Conservation (phyloP, 2,797 vertebrate genomes). For the Thalassophryne amazonica region DNA sequence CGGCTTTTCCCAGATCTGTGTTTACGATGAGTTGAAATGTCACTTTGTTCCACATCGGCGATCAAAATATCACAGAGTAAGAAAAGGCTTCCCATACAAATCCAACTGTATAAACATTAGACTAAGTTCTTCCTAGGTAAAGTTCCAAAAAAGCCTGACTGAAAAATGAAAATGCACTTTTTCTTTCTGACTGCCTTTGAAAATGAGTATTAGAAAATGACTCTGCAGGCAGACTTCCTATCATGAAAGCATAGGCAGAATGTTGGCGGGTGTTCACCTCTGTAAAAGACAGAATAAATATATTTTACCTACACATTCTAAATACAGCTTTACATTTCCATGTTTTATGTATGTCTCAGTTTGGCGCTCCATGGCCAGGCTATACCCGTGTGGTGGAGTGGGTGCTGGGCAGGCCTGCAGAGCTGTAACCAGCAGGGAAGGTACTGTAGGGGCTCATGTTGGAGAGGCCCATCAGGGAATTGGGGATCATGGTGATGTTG, state of each 20-base stretch:
- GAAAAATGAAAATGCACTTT: conserved; percentile 74
- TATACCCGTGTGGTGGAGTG: conserved; percentile 99
- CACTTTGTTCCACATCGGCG: conserved; percentile 58
- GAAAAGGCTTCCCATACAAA: conserved; percentile 79
- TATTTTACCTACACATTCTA: conserved; percentile 70
- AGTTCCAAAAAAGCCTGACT: conserved; percentile 73
- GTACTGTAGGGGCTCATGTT: conserved; percentile 98
- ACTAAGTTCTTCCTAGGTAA: conserved; percentile 74
- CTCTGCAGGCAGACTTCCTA: conserved; percentile 64
- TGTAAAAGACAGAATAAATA: conserved; percentile 65
- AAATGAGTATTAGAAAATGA: conserved; percentile 74
- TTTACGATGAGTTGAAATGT: conserved; percentile 54
- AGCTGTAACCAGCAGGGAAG: conserved; percentile 94
- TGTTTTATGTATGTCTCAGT: conserved; percentile 31
- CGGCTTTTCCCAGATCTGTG: conserved; percentile 48
- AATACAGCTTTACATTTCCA: conserved; percentile 63
- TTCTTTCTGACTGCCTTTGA: conserved; percentile 65
- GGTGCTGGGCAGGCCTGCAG: conserved; percentile 93
- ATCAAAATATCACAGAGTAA: conserved; percentile 78
- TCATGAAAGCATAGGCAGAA: conserved; percentile 71
- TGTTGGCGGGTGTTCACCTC: conserved; percentile 59
- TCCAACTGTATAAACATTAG: conserved; percentile 80
- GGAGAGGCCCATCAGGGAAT: conserved; percentile 95
- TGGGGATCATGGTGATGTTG: conserved; percentile 98
- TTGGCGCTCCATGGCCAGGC: conserved; percentile 41